Evolutionary conservation across 37 sponge, comb jelly and placozoan genomes (phyloP).

Genomic region (Chondrilla cf. caribensis): DNA sequence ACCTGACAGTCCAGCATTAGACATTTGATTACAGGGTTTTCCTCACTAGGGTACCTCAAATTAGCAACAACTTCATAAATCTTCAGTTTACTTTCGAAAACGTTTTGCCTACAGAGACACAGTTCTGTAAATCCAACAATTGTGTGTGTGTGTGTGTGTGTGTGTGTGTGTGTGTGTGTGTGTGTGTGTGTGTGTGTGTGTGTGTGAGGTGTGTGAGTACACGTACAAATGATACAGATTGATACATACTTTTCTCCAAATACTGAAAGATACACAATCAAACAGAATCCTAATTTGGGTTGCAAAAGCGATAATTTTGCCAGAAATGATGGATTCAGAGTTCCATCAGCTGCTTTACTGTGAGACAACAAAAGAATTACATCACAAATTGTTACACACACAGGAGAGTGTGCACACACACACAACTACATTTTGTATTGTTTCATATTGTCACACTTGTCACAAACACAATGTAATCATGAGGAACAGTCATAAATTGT

Average conservation of each 20-base stretch:
- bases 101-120: background rate
- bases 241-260: slow-evolving; percentile 13
- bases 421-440: background rate
- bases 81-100: slow-evolving; percentile 22
- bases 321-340: background rate
- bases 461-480: too few species aligned
- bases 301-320: background rate
- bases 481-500: too few species aligned
- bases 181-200: too few species aligned
- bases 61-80: background rate
- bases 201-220: too few species aligned
- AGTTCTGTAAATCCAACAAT: too few species aligned
- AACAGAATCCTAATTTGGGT: background rate
- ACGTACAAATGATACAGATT: background rate
- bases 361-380: background rate
- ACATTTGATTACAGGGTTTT: slow-evolving; percentile 13
- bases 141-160: too few species aligned
- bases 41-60: background rate
- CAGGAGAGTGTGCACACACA: background rate
- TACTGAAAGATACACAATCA: background rate
- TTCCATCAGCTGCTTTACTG: slow-evolving; percentile 4
- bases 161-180: too few species aligned
- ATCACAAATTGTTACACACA: background rate
- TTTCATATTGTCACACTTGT: background rate
- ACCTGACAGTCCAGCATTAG: slow-evolving; percentile 8